Evolutionary conservation across 1,140 invertebrate genomes (phyloP).

Genomic region (Liolophura sinensis): DNA sequence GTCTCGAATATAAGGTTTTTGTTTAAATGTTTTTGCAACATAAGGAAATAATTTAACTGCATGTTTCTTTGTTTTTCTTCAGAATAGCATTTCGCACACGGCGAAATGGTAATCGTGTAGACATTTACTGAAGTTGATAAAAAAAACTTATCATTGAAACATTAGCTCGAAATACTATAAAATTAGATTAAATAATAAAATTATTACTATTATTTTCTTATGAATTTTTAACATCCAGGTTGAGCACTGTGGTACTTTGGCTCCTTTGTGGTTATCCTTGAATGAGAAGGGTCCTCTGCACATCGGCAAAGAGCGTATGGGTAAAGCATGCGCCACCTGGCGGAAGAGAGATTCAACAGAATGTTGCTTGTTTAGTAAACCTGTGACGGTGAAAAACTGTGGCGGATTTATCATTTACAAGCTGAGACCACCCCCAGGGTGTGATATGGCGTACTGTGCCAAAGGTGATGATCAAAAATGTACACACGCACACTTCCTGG

Average conservation of each 20-base stretch:
- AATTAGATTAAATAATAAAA: too few species aligned
- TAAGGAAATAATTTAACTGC: too few species aligned
- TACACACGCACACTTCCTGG: too few species aligned
- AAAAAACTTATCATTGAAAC: too few species aligned
- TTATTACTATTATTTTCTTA: too few species aligned
- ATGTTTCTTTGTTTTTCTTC: too few species aligned
- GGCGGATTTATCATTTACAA: constrained; percentile 26
- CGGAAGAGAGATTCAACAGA: constrained; percentile 11
- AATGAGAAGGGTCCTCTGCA: constrained; percentile 9
- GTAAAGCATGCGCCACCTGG: constrained; percentile 26
- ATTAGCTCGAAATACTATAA: too few species aligned
- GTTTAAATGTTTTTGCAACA: too few species aligned
- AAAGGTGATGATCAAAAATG: constrained; percentile 9
- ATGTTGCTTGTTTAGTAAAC: constrained; percentile 24
- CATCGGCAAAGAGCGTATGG: constrained; percentile 13
- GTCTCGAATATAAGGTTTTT: too few species aligned
- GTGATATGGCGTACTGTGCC: constrained; percentile 28
- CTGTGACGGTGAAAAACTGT: constrained; percentile 28
- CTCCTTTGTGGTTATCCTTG: constrained; percentile 24
- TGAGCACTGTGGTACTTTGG: constrained; percentile 23
- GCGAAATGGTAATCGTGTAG: too few species aligned
- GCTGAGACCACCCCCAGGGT: constrained; percentile 20
- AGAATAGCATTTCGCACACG: too few species aligned
- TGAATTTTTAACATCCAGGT: constrained; percentile 10
- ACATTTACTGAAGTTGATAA: too few species aligned